Base-by-base conservation (phyloP, 2,797 vertebrate genomes). In the Crenuchus spilurus region DNA sequence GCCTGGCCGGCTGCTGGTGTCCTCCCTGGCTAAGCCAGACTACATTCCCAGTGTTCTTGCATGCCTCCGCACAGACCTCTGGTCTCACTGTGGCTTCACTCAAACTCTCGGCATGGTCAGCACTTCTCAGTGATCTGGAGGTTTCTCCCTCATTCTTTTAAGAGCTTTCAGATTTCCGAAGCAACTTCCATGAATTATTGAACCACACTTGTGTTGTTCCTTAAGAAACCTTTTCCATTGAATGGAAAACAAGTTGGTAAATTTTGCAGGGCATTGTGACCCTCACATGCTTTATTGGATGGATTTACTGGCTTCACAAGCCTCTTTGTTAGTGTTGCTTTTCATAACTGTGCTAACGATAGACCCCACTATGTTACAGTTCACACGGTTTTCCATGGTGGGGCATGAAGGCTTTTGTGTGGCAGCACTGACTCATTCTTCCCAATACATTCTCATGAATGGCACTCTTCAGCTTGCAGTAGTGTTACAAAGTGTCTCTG, bases 311-410 rank as follows among this genome's bases (percentile, higher is more conserved):
- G 14, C 22, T 26, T 70, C 66, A 76, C 66, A 70, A 64, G 74
- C 48, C 24, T 58, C 51, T 77, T 51, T 66, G 61, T 60, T 60
- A 5, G 35, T 33, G 61, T 16, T 55, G 62, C 61, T 66, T 77
- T 66, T 77, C 16, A 57, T 57, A 65, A 64, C 65, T n/a, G 55
- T 68, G 58, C 39, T 52, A 68, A 75, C 28, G 48, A 20, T 9
- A 18, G 48, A 20, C 20, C 46, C 51, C 16, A 22, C 52, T 74
- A 28, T 67, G n/a, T 61, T 42, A 75, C 62, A 2, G 62, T 65
- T 65, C 41, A 33, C 41, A 46, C 26, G 26, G 22, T 46, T 65
- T 65, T 65, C 35, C 64, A 4, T 24, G 6, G 42, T 37, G n/a
- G 55, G 54, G 33, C n/a, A 6, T 39, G 63, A 28, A 58, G 20